These are phyloP conservation scores for Cinara cedri DNA, from an alignment of 2,888 invertebrate species.

Conservation along the genomic window DNA sequence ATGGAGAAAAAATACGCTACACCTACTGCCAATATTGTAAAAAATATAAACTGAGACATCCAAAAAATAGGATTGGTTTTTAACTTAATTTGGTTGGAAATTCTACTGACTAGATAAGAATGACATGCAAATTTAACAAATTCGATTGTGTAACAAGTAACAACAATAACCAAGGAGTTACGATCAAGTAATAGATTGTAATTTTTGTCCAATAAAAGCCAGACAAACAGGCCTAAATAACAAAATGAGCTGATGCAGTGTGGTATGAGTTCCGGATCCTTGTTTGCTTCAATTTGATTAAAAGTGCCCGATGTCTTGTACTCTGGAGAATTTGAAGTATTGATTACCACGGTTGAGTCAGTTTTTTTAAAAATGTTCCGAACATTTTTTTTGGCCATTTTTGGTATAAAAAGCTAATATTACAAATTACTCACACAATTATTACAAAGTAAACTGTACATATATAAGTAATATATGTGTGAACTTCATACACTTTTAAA, in stretches of 20 bases:
- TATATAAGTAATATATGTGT: too few species aligned
- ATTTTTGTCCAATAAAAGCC: constrained; percentile 46
- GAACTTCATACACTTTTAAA: background rate
- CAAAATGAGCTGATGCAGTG: constrained; percentile 47
- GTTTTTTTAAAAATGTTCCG: constrained; percentile 24
- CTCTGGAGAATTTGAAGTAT: background rate
- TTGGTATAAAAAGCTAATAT: background rate
- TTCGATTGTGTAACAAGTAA: constrained; percentile 33
- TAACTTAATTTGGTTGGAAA: constrained; percentile 4
- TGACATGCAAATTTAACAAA: constrained; percentile 36
- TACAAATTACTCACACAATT: background rate
- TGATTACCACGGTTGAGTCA: constrained; percentile 31
- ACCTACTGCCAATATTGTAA: constrained; percentile 63
- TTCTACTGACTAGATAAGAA: constrained; percentile 36
- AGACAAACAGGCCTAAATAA: constrained; percentile 33
- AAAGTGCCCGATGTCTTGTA: constrained; percentile 1
- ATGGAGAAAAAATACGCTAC: constrained; percentile 70
- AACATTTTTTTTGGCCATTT: constrained; percentile 47
- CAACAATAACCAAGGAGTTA: constrained; percentile 15
- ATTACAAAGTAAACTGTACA: background rate
- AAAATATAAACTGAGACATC: constrained; percentile 25
- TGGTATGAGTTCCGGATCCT: constrained; percentile 45
- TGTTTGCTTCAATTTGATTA: constrained; percentile 26
- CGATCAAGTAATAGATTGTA: constrained; percentile 37
- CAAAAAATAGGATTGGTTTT: constrained; percentile 23